Conservation (phyloP, 1,140 invertebrate species). For the Tribolium castaneum region DNA sequence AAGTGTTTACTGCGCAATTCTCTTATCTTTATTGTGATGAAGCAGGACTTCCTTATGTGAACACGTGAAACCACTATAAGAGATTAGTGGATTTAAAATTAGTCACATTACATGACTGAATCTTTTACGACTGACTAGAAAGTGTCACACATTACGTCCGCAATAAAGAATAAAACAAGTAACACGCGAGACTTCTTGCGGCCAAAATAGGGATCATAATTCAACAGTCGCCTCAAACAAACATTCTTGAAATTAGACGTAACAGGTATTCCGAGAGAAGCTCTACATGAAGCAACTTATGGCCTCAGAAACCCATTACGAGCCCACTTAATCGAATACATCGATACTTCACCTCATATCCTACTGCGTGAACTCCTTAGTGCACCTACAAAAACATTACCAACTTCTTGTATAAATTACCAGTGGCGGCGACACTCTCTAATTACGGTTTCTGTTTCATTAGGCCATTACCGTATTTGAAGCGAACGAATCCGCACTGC, state of each 20-base stretch:
- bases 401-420: conserved; percentile 17
- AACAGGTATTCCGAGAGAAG: background rate
- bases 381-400: conserved; percentile 30
- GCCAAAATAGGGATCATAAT: background rate
- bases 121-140: background rate
- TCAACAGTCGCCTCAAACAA: background rate
- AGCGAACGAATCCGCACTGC: conserved; percentile 8
- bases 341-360: conserved; percentile 29
- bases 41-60: background rate
- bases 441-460: conserved; percentile 33
- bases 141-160: background rate
- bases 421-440: conserved; percentile 20
- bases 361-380: conserved; percentile 11
- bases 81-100: background rate
- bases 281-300: conserved; percentile 23
- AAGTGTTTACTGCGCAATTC: background rate
- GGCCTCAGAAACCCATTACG: conserved; percentile 23
- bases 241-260: conserved; percentile 19
- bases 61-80: background rate
- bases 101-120: background rate
- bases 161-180: background rate
- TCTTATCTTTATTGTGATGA: background rate
- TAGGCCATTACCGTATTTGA: background rate
- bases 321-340: conserved; percentile 33
- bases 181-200: background rate